These are phyloP conservation scores for Saccostrea glomerata DNA, from an alignment of 1,140 invertebrate genomes.

Conservation along the genomic window DNA sequence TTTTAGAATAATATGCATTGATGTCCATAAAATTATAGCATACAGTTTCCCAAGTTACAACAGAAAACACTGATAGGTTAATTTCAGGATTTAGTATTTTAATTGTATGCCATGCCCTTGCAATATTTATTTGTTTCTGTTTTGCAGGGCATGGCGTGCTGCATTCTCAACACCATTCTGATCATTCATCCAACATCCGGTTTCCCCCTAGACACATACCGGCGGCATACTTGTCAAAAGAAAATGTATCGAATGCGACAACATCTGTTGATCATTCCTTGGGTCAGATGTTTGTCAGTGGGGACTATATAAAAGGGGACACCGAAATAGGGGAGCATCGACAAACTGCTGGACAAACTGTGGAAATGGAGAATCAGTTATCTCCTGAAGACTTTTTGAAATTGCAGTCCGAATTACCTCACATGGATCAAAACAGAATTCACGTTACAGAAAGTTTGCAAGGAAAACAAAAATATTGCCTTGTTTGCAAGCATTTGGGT, in stretches of 20 bases:
- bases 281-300: constrained; percentile 24
- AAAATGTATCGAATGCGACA: constrained; percentile 11
- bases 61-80: no score
- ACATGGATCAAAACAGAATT: not conserved
- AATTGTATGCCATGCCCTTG: constrained; percentile 29
- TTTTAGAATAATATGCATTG: no score
- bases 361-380: constrained; percentile 17
- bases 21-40: no score
- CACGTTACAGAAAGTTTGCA: constrained; percentile 15
- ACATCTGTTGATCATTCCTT: not conserved
- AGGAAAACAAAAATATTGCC: constrained; percentile 38
- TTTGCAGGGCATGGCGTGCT: constrained; percentile 28
- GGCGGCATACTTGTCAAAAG: not conserved
- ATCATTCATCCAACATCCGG: constrained; percentile 4
- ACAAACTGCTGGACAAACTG: not conserved
- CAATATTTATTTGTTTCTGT: constrained; percentile 29
- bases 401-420: constrained; percentile 21
- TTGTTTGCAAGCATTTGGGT: constrained; percentile 19
- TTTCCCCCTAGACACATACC: not conserved
- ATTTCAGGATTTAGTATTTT: no score
- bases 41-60: no score
- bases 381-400: not conserved
- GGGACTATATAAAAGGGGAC: not conserved
- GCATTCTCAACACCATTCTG: not conserved
- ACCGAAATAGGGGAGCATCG: not conserved